Base-by-base conservation (phyloP, 92 coral and sea anemone genomes). In the Epizoanthus ramosus region DNA sequence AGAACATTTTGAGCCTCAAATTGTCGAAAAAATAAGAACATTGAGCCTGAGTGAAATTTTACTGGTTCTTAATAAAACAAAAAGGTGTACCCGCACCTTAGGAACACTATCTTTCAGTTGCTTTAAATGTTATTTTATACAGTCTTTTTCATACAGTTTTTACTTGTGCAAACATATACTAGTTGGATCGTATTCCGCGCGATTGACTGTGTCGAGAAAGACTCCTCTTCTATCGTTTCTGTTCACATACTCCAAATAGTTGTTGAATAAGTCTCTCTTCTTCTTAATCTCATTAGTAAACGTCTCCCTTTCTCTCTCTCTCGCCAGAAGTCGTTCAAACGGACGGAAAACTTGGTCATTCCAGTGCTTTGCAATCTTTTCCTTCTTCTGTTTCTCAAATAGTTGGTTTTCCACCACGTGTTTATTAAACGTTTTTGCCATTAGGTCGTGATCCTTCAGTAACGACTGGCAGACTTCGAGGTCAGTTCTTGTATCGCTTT, bases 291-390 rank as follows among this genome's bases (percentile, higher is more conserved):
- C 67, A 4, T 56, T 8, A 7, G 58, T 45, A 57, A 75, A 15
- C 1, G 80, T 13, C 23, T 50, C 68, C 1, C 21, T 66, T 75
- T 18, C n/a, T 68, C 80, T 57, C 67, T 58, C 63, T 25, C 80
- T 75, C 50, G 58, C 39, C 23, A 58, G 68, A 14, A 75, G 41
- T 3, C 80, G 41, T 28, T 12, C 15, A 9, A 75, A 24, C 22
- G 80, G 80, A 35, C 56, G 31, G 16, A 58, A 75, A 8, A 75
- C 68, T 7, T 12, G n/a, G 35, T 57, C 80, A 10, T 57, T 58
- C 80, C 80, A 75, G 39, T 75, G 80, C 12, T 75, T 75, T n/a
- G 68, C 56, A 33, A 75, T 75, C 3, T 21, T 75, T 75, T 75
- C 80, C 18, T 16, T 75, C 45, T 16, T 57, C 12, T 31, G 43